Evolutionary conservation across 2,797 vertebrate genomes (phyloP), one percentile per base, ranked within the genome.

Genomic region (Onychomys torridus): DNA sequence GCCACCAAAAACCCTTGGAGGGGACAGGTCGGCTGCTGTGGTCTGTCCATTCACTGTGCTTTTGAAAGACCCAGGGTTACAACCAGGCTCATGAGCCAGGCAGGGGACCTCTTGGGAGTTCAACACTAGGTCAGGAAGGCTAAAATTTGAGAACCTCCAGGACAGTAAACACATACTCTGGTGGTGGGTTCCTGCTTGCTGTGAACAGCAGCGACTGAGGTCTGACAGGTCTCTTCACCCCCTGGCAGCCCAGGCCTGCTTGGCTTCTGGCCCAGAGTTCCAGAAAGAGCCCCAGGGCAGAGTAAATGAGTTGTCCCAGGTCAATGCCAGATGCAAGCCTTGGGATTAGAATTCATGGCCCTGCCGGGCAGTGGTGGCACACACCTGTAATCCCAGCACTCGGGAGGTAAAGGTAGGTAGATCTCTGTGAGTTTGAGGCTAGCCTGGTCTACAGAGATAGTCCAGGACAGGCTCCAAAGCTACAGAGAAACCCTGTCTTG

Each of bases 271-370:
- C 75, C 17, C 57, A 90, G 83, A 96, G 63, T 91, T 81, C 85
- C 82, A 95, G 69, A 94, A 92, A 96, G 49, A 96, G 79, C 76
- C 95, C 59, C 79, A 82, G 89, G 94, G 76, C 83, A 96, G 86
- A 96, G 81, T 93, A 97, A 98, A 96, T 93, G 71, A 96, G 76
- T 75, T 97, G 59, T 95, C 95, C 93, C 86, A 96, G 88, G 97
- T 96, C 90, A 95, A 86, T 96, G 94, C 85, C 97, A 96, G 95
- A 96, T 85, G 79, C 95, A 94, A 97, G 87, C 37, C 46, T 23
- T 73, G 93, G 93, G 86, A 95, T 97, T 97, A 96, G 90, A 97
- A 96, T 96, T 97, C 93, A 95, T 65, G 86, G 85, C 52, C 59
- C 77, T 85, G n/a, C n/a, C n/a, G n/a, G n/a, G n/a, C n/a, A n/a